These are phyloP conservation scores for Limosa lapponica DNA, from an alignment of 2,797 vertebrate species.

Conservation along the genomic window DNA sequence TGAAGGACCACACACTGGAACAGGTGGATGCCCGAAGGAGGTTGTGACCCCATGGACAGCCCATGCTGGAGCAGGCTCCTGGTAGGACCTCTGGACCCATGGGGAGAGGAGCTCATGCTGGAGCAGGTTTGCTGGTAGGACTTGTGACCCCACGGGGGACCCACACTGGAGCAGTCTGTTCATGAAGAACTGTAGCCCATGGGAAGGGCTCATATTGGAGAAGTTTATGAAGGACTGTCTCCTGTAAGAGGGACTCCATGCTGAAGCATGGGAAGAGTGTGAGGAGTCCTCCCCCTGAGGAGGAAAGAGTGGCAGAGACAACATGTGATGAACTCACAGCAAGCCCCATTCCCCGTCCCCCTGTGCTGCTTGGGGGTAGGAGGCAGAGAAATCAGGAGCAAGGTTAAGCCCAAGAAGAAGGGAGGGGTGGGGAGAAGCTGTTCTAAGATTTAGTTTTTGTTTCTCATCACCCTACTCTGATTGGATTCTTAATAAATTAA, in stretches of 20 bases:
- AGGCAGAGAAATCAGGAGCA: not conserved
- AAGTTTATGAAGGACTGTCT: not conserved
- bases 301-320: not conserved
- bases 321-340: not conserved
- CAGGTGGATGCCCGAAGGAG: not conserved
- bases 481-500: not conserved
- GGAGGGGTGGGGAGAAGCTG: not conserved
- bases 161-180: not conserved
- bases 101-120: not conserved
- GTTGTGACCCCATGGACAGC: not conserved
- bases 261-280: not conserved
- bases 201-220: not conserved
- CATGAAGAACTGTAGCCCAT: not conserved
- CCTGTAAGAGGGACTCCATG: not conserved
- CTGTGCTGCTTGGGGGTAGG: not conserved
- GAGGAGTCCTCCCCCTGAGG: not conserved
- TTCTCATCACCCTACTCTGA: not conserved
- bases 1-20: not conserved
- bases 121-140: not conserved
- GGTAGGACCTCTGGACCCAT: not conserved
- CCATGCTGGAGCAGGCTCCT: not conserved
- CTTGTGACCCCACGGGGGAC: not conserved
- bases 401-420: not conserved
- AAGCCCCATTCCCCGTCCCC: not conserved
- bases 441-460: not conserved